Evolutionary conservation across 2,888 invertebrate species (phyloP), one percentile per base, ranked within the genome.

Genomic region (Zaprionus lineosus): DNA sequence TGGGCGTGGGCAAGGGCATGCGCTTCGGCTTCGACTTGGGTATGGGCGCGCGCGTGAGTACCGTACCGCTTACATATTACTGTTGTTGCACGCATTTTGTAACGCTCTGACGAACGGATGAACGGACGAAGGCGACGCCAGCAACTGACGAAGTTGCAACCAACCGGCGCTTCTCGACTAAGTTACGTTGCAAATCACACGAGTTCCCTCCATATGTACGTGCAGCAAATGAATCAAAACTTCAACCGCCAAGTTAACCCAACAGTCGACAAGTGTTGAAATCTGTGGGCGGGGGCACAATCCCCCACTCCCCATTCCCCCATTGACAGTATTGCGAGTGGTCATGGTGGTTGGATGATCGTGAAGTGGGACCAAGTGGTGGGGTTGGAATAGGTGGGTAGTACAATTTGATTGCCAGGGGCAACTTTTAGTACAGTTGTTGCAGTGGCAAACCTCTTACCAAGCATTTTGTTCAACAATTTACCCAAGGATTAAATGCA

Each of bases 181-280:
- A 70, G 53, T 65, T 70, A 53, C 47, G 21, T 37, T 26, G 60
- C 60, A 68, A 71, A 74, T 71, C 71, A 74, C 59, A 74, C 51
- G 64, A 63, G 58, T 59, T 51, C n/a, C 26, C 4, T 46, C 44
- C 52, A 50, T 29, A 52, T 39, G 51, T 58, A 74, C 74, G 71
- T 74, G 74, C 56, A 55, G 60, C 72, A 69, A 72, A 74, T 74
- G 75, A 75, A 72, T 74, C 69, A 75, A 63, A 73, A 69, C 60
- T 69, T 72, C 40, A 55, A 61, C 33, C 65, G 51, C 52, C 70
- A 53, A 47, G 44, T 58, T 47, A 6, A 3, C 19, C 14, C 24
- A 36, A 36, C 47, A 28, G 48, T 40, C 43, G 51, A 55, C 66
- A 55, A 70, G 55, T 57, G 57, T 52, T 55, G 65, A 61, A 65